Evolutionary conservation across 2,888 invertebrate genomes (phyloP).

Genomic region (Eupelmus urozonus): DNA sequence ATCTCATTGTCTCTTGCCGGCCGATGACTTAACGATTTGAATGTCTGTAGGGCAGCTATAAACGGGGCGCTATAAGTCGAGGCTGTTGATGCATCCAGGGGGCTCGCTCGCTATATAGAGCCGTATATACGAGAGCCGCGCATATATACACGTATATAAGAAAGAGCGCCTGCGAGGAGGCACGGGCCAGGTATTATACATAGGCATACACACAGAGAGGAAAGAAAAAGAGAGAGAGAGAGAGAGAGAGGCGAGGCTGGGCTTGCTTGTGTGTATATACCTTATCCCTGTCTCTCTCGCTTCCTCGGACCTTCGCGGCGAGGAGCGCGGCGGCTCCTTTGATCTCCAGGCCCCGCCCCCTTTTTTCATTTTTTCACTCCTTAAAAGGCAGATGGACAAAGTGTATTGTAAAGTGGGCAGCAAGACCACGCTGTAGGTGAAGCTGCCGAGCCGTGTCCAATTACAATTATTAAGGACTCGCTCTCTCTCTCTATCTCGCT

Average conservation of each 20-base stretch:
- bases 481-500: conserved; percentile 50
- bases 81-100: conserved; percentile 23
- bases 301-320: conserved; percentile 54
- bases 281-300: conserved; percentile 40
- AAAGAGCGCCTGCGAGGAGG: conserved; percentile 17
- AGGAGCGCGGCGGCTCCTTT: conserved; percentile 72
- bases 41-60: conserved; percentile 44
- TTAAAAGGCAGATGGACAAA: conserved; percentile 78
- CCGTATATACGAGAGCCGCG: no score
- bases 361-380: conserved; percentile 77
- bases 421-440: conserved; percentile 68
- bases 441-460: conserved; percentile 74
- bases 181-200: conserved; percentile 26
- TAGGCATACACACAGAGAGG: background rate
- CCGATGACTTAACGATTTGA: conserved; percentile 56
- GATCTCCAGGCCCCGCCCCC: conserved; percentile 76
- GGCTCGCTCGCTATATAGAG: background rate
- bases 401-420: conserved; percentile 78
- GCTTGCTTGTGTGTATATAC: background rate
- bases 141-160: conserved; percentile 4
- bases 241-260: background rate
- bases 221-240: no score
- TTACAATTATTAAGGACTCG: conserved; percentile 77
- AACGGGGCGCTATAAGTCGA: conserved; percentile 24
- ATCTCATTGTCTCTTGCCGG: conserved; percentile 47